Evolutionary conservation across 2,797 vertebrate species (phyloP).

Genomic region (Oreonectes daqikongensis): DNA sequence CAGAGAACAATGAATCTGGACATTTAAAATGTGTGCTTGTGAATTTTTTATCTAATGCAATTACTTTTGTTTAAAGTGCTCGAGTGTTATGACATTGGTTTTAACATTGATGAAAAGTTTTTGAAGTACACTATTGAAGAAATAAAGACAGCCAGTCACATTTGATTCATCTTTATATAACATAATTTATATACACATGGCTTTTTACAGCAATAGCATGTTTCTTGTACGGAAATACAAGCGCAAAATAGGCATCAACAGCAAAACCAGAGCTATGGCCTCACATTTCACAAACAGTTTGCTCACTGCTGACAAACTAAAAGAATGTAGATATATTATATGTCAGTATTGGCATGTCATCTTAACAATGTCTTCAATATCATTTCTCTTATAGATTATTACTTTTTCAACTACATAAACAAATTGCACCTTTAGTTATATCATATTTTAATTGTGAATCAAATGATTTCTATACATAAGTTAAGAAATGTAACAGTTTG

Average conservation of each 20-base stretch:
- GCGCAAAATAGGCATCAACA: constrained; percentile 75
- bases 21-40: neutral
- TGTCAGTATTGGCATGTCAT: constrained; percentile 60
- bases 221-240: constrained; percentile 79
- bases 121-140: neutral
- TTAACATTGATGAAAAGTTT: neutral
- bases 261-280: constrained; percentile 69
- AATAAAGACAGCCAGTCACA: constrained; percentile 56
- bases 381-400: constrained; percentile 74
- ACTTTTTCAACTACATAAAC: constrained; percentile 83
- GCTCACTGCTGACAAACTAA: constrained; percentile 52
- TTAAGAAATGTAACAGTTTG: constrained; percentile 86
- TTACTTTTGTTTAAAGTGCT: neutral
- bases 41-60: no score
- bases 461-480: constrained; percentile 84
- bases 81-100: neutral
- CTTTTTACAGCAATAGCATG: constrained; percentile 86
- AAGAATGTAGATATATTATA: constrained; percentile 64
- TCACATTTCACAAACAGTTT: constrained; percentile 51
- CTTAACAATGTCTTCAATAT: constrained; percentile 48
- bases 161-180: constrained; percentile 66
- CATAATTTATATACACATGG: constrained; percentile 88
- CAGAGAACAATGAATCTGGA: no score
- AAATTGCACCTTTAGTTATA: constrained; percentile 75
- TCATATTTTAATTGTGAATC: constrained; percentile 81